A percentile compares a stretch with the other conserved stretches of the same genome.
These are phyloP conservation scores for Poliocrania exsul DNA, from an alignment of 2,797 vertebrate species.

Conservation along the genomic window DNA sequence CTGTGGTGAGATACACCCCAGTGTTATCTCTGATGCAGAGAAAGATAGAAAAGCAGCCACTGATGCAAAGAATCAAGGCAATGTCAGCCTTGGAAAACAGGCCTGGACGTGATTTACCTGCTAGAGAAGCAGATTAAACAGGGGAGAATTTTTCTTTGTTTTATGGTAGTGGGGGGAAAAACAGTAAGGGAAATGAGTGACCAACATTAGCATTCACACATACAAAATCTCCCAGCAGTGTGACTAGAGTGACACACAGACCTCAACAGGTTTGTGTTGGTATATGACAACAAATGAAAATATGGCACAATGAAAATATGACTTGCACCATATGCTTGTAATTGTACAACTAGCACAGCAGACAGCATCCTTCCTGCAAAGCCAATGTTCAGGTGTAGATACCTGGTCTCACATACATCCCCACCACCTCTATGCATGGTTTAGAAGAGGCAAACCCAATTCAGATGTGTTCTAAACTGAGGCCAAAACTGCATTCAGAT, in stretches of 20 bases:
- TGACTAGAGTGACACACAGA: neutral
- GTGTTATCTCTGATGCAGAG: neutral
- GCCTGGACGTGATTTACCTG: neutral
- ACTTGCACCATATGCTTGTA: neutral
- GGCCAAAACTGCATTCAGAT: neutral
- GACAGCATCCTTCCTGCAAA: neutral
- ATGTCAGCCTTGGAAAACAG: neutral
- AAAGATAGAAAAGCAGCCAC: neutral
- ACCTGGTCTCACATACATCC: neutral
- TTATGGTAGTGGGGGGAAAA: fast-evolving
- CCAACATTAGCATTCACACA: neutral
- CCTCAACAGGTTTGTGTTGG: neutral
- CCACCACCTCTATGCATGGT: neutral
- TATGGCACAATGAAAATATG: neutral
- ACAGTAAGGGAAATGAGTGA: neutral
- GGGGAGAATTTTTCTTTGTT: neutral
- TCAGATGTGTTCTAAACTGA: neutral
- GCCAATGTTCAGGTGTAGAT: neutral
- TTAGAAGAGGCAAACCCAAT: neutral
- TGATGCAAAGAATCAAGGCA: neutral
- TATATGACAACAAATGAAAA: neutral
- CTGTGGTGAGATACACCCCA: neutral
- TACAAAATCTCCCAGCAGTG: neutral
- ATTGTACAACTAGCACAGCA: neutral
- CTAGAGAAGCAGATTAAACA: neutral